Conservation (phyloP, 2,113 vertebrate species). For the Clupea harengus region DNA sequence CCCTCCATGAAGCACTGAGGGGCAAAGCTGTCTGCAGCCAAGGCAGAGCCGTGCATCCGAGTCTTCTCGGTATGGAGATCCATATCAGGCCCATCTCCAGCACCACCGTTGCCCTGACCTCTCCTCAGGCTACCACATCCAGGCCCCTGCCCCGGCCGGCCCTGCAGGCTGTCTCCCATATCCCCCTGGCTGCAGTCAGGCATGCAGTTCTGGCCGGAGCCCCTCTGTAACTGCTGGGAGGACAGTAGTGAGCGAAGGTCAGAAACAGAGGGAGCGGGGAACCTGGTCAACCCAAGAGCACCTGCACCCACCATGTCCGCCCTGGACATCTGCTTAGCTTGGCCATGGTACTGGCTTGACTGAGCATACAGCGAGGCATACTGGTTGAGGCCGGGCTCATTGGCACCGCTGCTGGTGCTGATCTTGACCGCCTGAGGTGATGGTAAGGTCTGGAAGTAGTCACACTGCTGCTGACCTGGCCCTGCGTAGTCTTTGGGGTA, state of each 20-base stretch:
- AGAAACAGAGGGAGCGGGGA: slow-evolving; percentile 38
- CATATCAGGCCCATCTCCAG: slow-evolving; percentile 26
- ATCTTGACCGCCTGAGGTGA: slow-evolving; percentile 4
- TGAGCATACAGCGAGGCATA: slow-evolving; percentile 45
- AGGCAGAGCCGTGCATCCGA: slow-evolving; percentile 30
- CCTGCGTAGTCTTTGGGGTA: slow-evolving; percentile 44
- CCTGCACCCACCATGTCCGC: not conserved
- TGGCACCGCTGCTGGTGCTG: not conserved
- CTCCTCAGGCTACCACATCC: slow-evolving; percentile 38
- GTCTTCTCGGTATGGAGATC: slow-evolving; percentile 57
- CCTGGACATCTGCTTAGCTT: slow-evolving; percentile 38
- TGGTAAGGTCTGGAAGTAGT: slow-evolving; percentile 45
- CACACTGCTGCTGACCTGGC: slow-evolving; percentile 45
- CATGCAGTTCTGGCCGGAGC: slow-evolving; percentile 4
- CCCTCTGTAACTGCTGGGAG: slow-evolving; percentile 42
- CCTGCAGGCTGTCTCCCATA: slow-evolving; percentile 5
- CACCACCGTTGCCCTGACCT: slow-evolving; percentile 17
- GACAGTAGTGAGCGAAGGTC: slow-evolving; percentile 43
- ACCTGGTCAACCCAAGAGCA: slow-evolving; percentile 35
- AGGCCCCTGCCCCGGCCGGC: slow-evolving; percentile 29
- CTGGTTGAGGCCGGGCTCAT: slow-evolving; percentile 44
- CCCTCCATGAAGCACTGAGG: slow-evolving; percentile 27
- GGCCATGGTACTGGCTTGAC: slow-evolving; percentile 50
- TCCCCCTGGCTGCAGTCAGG: slow-evolving; percentile 39
- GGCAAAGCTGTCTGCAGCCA: slow-evolving; percentile 34